phyloP scores from a whole-genome alignment of 2,797 vertebrate genomes.

The Channa striata region DNA sequence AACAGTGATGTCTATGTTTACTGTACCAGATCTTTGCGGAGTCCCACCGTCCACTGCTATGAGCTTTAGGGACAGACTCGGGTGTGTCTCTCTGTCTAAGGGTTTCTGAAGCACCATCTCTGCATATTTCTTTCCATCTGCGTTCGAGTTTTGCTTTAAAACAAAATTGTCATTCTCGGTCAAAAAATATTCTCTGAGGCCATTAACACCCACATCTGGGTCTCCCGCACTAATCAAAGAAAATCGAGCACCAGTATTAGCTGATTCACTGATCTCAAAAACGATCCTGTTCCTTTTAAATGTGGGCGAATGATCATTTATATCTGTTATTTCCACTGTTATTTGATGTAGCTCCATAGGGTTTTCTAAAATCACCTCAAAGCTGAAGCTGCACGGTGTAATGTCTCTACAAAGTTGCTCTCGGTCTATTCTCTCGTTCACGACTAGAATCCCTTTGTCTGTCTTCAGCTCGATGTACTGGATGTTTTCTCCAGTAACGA shows the following conservation, averaged over 20 bases:
- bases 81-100: constrained; percentile 56
- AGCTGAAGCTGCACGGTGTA: constrained; percentile 60
- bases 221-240: constrained; percentile 43
- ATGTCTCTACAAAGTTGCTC: constrained; percentile 67
- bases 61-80: constrained; percentile 31
- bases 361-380: constrained; percentile 67
- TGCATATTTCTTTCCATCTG: constrained; percentile 47
- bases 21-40: constrained; percentile 58
- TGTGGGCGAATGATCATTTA: constrained; percentile 48
- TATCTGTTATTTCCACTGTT: constrained; percentile 55
- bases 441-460: constrained; percentile 64
- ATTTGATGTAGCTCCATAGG: constrained; percentile 59
- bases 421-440: constrained; percentile 69
- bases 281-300: no score
- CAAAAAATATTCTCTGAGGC: constrained; percentile 50
- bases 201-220: constrained; percentile 54
- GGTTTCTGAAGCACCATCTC: constrained; percentile 54
- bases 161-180: constrained; percentile 41
- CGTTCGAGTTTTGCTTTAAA: constrained; percentile 48
- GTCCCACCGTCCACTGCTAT: constrained; percentile 64
- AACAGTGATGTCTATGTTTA: constrained; percentile 51
- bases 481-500: constrained; percentile 46
- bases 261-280: constrained; percentile 59
- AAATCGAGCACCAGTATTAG: constrained; percentile 33
- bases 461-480: constrained; percentile 54